Evolutionary conservation across 2,797 vertebrate genomes (phyloP).

Genomic region (Microcaecilia unicolor): DNA sequence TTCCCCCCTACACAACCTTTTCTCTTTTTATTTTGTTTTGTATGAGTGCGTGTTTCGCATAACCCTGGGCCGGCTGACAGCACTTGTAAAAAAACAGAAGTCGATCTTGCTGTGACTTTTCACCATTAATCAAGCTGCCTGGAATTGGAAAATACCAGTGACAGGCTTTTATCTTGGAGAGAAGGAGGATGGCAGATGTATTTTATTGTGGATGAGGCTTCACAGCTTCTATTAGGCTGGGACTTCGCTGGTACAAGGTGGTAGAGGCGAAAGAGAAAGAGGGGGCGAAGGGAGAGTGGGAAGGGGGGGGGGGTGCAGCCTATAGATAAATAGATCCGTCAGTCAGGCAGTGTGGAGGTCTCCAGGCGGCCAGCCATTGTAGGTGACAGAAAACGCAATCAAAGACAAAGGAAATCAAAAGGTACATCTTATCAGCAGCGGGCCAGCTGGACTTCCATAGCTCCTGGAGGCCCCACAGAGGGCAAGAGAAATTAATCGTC

Average conservation of each 20-base stretch:
- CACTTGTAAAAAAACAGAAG: conserved; percentile 49
- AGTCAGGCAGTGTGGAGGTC: conserved; percentile 50
- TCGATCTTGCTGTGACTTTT: conserved; percentile 56
- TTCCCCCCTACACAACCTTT: conserved; percentile 39
- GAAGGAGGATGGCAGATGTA: conserved; percentile 55
- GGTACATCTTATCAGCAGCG: conserved; percentile 61
- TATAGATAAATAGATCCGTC: conserved; percentile 61
- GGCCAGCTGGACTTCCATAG: conserved; percentile 53
- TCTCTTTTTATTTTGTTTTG: conserved; percentile 51
- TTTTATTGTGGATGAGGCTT: conserved; percentile 59
- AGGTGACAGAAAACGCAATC: conserved; percentile 63
- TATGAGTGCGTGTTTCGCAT: conserved; percentile 38
- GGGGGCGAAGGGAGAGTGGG: conserved; percentile 7
- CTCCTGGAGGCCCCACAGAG: conserved; percentile 41
- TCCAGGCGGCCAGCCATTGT: conserved; percentile 52
- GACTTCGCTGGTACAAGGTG: no score
- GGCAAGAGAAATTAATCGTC: conserved; percentile 59
- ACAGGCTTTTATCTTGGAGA: conserved; percentile 58
- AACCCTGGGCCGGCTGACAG: conserved; percentile 47
- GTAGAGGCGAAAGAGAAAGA: conserved; percentile 9
- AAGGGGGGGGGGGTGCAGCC: conserved; percentile 37
- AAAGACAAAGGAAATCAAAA: conserved; percentile 60
- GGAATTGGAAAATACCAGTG: conserved; percentile 58
- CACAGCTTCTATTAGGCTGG: conserved; percentile 43
- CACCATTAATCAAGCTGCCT: conserved; percentile 64